These are phyloP conservation scores for Frieseomelitta varia DNA, from an alignment of 1,140 invertebrate genomes.

Conservation along the genomic window DNA sequence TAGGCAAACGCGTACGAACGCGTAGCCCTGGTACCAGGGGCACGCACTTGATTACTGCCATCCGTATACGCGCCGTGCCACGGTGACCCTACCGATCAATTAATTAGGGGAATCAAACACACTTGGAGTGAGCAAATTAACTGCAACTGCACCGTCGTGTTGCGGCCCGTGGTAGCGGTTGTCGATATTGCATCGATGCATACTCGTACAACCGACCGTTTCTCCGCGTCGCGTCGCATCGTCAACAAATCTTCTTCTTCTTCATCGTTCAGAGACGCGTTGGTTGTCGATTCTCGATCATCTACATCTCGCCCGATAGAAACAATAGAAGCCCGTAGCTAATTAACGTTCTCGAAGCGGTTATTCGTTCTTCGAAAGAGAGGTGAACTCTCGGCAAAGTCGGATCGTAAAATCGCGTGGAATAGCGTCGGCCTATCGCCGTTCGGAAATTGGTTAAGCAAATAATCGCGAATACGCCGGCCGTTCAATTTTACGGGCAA, in stretches of 20 bases:
- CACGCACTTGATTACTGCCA: constrained; percentile 77
- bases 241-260: neutral
- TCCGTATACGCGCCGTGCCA: constrained; percentile 71
- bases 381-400: neutral
- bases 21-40: constrained; percentile 67
- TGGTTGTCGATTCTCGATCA: neutral
- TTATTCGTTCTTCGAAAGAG: neutral
- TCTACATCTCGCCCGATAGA: neutral
- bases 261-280: too few species aligned
- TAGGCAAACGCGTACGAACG: neutral
- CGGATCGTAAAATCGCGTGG: constrained; percentile 56
- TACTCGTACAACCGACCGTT: neutral
- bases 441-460: constrained; percentile 73
- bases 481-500: constrained; percentile 75
- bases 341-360: neutral
- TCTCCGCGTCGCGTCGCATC: neutral
- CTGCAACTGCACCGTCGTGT: constrained; percentile 79
- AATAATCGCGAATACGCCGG: constrained; percentile 69
- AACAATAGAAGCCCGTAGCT: neutral
- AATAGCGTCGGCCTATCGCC: constrained; percentile 51
- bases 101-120: constrained; percentile 83
- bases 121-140: constrained; percentile 82
- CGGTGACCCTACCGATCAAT: constrained; percentile 80
- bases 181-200: constrained; percentile 44
- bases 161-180: constrained; percentile 77